Evolutionary conservation across 2,888 invertebrate genomes (phyloP).

Genomic region (Rhaphigaster nebulosa): DNA sequence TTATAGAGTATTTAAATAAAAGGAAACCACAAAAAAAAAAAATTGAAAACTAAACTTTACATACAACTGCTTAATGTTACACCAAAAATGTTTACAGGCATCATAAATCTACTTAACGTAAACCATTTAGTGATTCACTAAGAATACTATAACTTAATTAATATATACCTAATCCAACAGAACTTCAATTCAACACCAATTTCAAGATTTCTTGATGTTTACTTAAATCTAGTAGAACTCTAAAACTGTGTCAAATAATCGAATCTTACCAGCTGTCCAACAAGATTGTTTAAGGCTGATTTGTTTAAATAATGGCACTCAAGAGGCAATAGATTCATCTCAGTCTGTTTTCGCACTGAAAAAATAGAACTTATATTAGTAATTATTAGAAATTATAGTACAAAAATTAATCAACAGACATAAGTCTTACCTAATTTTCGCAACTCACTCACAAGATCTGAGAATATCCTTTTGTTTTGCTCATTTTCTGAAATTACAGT

Average conservation of each 20-base stretch:
- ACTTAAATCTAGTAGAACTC: neutral
- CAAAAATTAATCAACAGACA: neutral
- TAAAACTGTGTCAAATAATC: neutral
- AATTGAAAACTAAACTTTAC: neutral
- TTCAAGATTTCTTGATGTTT: neutral
- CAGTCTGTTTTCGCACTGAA: slow-evolving; percentile 83
- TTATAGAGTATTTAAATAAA: neutral
- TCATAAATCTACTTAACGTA: neutral
- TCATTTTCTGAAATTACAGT: slow-evolving; percentile 90
- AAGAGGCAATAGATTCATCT: slow-evolving; percentile 87
- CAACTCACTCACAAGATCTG: slow-evolving; percentile 89
- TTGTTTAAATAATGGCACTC: slow-evolving; percentile 98
- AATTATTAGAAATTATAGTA: neutral
- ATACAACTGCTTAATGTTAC: no score
- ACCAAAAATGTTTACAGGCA: neutral
- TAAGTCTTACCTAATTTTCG: slow-evolving; percentile 74
- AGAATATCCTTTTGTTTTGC: slow-evolving; percentile 90
- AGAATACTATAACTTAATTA: no score
- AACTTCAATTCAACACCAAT: neutral
- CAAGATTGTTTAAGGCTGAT: slow-evolving; percentile 89
- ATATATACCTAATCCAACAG: neutral
- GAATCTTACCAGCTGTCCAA: slow-evolving; percentile 70
- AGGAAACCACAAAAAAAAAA: slow-evolving; percentile 47
- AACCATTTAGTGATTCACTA: neutral
- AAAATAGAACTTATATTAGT: neutral